Base-by-base conservation (phyloP, 2,113 vertebrate genomes). In the Dasyprocta punctata region DNA sequence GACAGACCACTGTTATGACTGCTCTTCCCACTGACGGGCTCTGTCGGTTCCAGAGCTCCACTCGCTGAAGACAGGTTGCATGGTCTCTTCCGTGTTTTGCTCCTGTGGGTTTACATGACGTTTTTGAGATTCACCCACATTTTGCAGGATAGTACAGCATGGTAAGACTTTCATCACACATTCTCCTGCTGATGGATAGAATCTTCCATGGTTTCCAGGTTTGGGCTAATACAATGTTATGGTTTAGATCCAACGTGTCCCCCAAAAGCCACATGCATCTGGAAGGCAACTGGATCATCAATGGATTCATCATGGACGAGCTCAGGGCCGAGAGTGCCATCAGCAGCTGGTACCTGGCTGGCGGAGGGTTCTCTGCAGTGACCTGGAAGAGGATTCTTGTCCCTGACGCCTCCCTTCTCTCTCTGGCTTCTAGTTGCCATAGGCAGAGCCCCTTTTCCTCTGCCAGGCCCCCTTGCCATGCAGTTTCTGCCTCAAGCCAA, bases 11-110 rank as follows among this genome's bases (percentile, higher is more conserved):
- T 3, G 17, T 12, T 30, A 41, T 24, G 61, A 56, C 4, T 73
- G 38, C 26, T 20, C 4, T 38, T 22, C 38, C 92, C 10, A 2
- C 63, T n/a, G 52, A 33, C 19, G 7, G 3, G 28, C 47, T 52
- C 2, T 8, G 28, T 52, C 71, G 52, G 49, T 8, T 54, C 73
- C 24, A 9, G 20, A 89, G 44, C 47, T 61, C 5, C 47, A 12
- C 0, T 22, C 3, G 2, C 1, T 2, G 77, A 44, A 52, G 1
- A 0, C 30, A 41, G 0, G 47, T 2, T 0, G 26, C 0, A 0
- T 0, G 1, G 6, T 2, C 38, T 22, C 94, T 44, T 9, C 7
- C 0, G 30, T 0, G 38, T 12, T 10, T 38, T n/a, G 67, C 77
- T 71, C 33, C 7, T 33, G 3, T 28, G 0, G 2, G 63, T 5